Evolutionary conservation across 2,113 vertebrate genomes (phyloP).

Genomic region (Pterocles orientalis): DNA sequence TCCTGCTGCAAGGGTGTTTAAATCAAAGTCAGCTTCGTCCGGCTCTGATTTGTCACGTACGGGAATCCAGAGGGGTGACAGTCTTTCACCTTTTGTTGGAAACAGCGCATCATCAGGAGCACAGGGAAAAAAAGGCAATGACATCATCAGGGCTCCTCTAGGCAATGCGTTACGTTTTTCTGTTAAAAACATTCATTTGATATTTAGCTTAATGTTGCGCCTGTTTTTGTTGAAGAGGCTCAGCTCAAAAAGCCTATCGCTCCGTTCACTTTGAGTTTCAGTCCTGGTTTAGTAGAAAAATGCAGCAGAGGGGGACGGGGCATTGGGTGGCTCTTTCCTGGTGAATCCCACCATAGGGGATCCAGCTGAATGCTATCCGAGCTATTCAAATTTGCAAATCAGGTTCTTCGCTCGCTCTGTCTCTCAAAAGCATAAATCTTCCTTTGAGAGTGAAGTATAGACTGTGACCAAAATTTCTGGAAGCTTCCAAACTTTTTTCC

Average conservation of each 20-base stretch:
- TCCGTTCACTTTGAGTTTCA: background rate
- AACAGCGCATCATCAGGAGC: background rate
- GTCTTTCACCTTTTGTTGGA: background rate
- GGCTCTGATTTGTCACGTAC: background rate
- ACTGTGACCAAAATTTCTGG: background rate
- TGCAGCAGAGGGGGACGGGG: accelerated
- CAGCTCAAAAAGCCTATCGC: background rate
- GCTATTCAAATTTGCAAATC: background rate
- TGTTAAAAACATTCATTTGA: background rate
- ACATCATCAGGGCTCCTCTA: background rate
- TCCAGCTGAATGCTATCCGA: background rate
- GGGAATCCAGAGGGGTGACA: background rate
- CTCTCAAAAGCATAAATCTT: background rate
- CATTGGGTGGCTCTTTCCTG: background rate
- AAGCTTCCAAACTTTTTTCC: background rate
- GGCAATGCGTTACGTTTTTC: background rate
- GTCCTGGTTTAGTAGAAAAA: background rate
- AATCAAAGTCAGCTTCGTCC: constrained; percentile 47
- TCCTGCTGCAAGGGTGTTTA: constrained; percentile 36
- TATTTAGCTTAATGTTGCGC: background rate
- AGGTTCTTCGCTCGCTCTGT: background rate
- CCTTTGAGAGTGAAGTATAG: background rate
- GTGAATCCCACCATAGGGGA: accelerated
- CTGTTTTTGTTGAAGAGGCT: background rate
- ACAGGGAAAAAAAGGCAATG: background rate